Base-by-base conservation (phyloP, 2,113 vertebrate species). In the Esox niger region DNA sequence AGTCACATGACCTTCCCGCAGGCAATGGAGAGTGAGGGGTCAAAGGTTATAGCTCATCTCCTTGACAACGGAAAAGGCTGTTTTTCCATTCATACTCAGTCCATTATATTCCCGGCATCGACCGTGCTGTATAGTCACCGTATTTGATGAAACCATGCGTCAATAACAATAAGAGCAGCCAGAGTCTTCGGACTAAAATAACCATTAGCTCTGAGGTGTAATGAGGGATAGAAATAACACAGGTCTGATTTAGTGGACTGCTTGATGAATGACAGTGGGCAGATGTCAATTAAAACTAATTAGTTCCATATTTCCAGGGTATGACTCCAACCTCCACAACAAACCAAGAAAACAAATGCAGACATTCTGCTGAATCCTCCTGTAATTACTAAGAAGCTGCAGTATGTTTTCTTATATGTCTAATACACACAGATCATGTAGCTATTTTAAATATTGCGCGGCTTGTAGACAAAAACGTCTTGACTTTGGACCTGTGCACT, bases 1-100 rank as follows among this genome's bases (percentile, higher is more conserved):
- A 38, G 62, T 57, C 38, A 66, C 47, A 21, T 57, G 57, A 57
- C 57, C 62, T 62, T 13, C 3, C 62, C 35, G 25, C 11, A 61
- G 68, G 64, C 32, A 27, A n/a, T 15, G 59, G 30, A 31, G 58
- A 31, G 25, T n/a, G 25, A 15, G n/a, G 54, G 21, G 64, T 66
- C 64, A 33, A 56, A 35, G 64, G 49, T 66, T 27, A 35, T 33
- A 26, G 9, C 33, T 47, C 17, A 54, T 65, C 23, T 54, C 43
- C 47, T 47, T 56, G 15, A 17, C 32, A 52, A 55, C 26, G n/a
- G 31, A 29, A n/a, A 67, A 67, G 4, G 13, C 25, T 43, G 27
- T 60, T 46, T 54, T 26, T 7, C 43, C 20, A 11, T 66, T 21
- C 33, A 9, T 4, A 58, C 38, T 47, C 27, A 17, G 56, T 30